Base-by-base conservation (phyloP, 2,888 invertebrate genomes). In the Aleiodes alternator region DNA sequence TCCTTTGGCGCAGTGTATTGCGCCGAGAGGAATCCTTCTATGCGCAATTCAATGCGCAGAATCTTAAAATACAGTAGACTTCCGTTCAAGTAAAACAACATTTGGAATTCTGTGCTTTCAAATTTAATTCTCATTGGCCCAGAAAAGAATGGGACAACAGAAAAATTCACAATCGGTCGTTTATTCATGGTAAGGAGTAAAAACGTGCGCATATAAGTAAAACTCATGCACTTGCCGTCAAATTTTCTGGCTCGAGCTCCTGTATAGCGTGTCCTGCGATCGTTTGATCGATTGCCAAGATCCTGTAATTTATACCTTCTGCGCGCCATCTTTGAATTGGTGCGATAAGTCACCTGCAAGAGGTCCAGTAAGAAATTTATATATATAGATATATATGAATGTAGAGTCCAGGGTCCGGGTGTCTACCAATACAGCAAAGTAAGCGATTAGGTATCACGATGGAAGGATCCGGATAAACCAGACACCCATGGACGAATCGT, bases 321-420 rank as follows among this genome's bases (percentile, higher is more conserved):
- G 57, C 76, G 77, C 78, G 82, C 82, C 83, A 82, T 85, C 68
- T 84, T 84, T 81, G 84, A 85, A 85, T 86, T 80, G 84, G 82
- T 80, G 83, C 85, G 84, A 88, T 87, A 87, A 87, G 84, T 88
- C 87, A 87, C 86, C 86, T 86, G 86, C 85, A 85, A 82, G 79
- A 81, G 78, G 81, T 82, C 78, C 80, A 38, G 38, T 8, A 38
- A 38, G 38, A 38, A 38, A 38, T 80, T 79, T 77, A 80, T 14
- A 31, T 66, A 51, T 59, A 57, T 70, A 50, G 9, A 55, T 73
- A 69, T 43, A 16, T 59, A 48, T 43, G 34, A 14, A 57, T 50
- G 50, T 16, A 6, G 34, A 14, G 34, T n/a, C 12, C 16, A 48
- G 64, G 53, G 53, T 61, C 43, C 51, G 72, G 68, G 68, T 43